Base-by-base conservation (phyloP, 2,113 vertebrate species). In the Rhabdomys dilectus region DNA sequence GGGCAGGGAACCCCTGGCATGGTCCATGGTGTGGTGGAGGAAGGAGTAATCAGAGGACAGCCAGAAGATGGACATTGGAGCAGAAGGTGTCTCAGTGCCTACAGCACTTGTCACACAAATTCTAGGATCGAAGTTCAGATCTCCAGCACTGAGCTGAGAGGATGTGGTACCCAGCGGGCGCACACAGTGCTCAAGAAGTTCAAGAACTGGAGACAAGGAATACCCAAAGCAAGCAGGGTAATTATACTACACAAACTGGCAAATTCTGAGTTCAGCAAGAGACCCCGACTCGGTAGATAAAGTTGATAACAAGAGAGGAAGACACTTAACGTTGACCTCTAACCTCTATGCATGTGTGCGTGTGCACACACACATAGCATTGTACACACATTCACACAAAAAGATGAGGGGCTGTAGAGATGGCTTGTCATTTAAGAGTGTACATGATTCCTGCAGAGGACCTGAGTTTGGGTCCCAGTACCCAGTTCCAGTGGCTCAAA, bases 1-100 rank as follows among this genome's bases (percentile, higher is more conserved):
- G 0, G 60, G 82, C 11, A 42, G 58, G 73, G 64, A 34, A 72
- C 13, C 1, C 31, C 9, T 68, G 75, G 22, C 39, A 1, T 36
- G 15, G 12, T 21, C 21, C 15, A 3, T 9, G 3, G 6, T 29
- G 12, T 39, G 1, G 24, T 0, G 16, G 16, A 16, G 1, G 24
- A 19, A 0, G 60, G 10, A 15, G 1, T 13, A 66, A 36, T 39
- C 19, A 56, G 60, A 89, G 53, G 60, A 26, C 60, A 88, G 10
- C 9, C 12, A 13, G 17, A 66, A 48, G 42, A 66, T 13, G 17
- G 17, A 39, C 3, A 2, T 3, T 34, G 9, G 9, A 66, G n/a
- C n/a, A 42, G n/a, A 39, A 45, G 29, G 42, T 19, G 9, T 2
- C 42, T 34, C 60, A 34, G 60, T 48, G 60, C 39, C 45, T 21